Evolutionary conservation across 35 echinoderm and acorn worm species (phyloP).

Genomic region (Stichopus chloronotus): DNA sequence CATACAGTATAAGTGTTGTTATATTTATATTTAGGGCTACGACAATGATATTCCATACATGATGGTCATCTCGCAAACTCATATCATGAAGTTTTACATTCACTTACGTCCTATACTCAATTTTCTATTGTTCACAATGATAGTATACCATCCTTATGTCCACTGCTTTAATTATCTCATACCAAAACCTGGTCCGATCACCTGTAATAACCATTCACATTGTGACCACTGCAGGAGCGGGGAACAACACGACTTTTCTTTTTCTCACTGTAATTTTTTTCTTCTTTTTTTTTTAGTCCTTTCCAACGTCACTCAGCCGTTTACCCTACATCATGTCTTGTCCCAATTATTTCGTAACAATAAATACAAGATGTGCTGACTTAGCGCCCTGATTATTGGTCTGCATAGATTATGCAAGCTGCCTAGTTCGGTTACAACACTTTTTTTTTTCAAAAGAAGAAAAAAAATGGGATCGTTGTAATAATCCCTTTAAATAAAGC

Average conservation of each 20-base stretch:
- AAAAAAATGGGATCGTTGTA: not conserved
- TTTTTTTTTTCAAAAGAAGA: not conserved
- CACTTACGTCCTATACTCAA: not conserved
- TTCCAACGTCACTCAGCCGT: not conserved
- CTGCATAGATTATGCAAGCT: not conserved
- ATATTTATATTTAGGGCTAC: not conserved
- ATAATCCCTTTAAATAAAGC: too few species aligned
- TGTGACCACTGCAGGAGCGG: not conserved
- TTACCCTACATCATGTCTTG: not conserved
- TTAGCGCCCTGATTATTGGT: not conserved
- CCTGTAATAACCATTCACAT: not conserved
- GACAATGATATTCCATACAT: not conserved
- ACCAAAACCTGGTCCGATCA: not conserved
- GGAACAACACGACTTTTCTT: not conserved
- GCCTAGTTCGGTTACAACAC: not conserved
- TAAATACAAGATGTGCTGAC: not conserved
- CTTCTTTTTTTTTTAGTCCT: not conserved
- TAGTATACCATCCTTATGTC: not conserved
- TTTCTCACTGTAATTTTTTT: not conserved
- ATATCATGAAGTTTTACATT: not conserved
- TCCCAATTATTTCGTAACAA: not conserved
- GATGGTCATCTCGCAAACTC: not conserved
- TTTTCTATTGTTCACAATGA: not conserved
- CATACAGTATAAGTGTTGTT: not conserved
- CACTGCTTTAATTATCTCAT: not conserved